A percentile compares a stretch with the other conserved stretches of the same genome.
Conservation (phyloP, 35 echinoderm and acorn worm genomes). For the Apostichopus japonicus region DNA sequence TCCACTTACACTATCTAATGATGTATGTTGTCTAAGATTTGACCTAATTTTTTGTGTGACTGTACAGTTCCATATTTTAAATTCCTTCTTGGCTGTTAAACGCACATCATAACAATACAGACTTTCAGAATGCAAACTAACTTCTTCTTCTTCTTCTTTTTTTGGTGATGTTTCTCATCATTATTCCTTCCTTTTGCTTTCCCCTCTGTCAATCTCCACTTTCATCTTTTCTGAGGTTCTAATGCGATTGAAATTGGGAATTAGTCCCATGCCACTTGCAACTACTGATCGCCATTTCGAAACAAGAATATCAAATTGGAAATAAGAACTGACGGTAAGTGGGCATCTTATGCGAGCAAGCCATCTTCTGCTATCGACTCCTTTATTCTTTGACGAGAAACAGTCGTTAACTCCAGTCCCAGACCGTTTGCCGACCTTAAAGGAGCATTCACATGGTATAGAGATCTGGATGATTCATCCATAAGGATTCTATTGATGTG, state of each 20-base stretch:
- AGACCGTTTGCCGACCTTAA: constrained; percentile 5
- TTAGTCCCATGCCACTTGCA: constrained; percentile 6
- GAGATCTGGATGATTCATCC: too few species aligned
- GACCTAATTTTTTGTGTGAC: too few species aligned
- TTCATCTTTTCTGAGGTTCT: background rate
- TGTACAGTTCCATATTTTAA: too few species aligned
- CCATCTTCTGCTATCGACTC: background rate
- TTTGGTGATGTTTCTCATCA: background rate
- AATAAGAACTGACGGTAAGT: constrained; percentile 41
- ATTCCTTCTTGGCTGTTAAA: too few species aligned
- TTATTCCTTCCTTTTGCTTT: background rate
- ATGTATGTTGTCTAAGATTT: too few species aligned
- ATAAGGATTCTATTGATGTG: too few species aligned
- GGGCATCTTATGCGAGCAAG: background rate
- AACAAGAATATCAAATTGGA: constrained; percentile 34
- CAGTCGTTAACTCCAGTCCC: background rate
- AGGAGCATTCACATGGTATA: background rate
- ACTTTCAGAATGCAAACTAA: background rate
- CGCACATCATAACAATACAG: background rate
- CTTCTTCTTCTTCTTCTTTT: background rate
- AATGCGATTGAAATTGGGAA: constrained; percentile 46
- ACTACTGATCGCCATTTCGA: background rate
- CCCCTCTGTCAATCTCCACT: background rate
- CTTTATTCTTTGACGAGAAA: constrained; percentile 16
- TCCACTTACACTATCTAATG: too few species aligned